A percentile compares a stretch with the other conserved stretches of the same genome.
Conservation (phyloP, 2,888 invertebrate genomes). For the Drosophila crucigera region DNA sequence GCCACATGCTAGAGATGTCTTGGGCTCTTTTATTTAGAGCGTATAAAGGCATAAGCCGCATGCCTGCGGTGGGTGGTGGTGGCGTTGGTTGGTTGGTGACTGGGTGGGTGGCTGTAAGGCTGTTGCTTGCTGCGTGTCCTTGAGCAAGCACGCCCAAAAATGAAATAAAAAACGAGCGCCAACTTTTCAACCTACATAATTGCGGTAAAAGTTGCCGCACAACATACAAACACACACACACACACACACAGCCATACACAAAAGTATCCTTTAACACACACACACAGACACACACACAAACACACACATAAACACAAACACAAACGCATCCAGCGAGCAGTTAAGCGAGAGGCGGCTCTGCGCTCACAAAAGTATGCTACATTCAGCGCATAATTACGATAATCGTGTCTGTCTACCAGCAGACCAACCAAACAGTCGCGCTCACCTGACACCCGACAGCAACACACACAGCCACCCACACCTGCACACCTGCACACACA, state of each 20-base stretch:
- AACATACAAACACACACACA: conserved; percentile 37
- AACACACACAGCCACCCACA: conserved; percentile 26
- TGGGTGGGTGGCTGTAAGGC: neutral
- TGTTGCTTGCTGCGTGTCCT: conserved; percentile 55
- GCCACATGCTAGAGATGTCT: conserved; percentile 64
- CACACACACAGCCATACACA: conserved; percentile 26
- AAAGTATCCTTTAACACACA: conserved; percentile 52
- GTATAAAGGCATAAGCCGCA: conserved; percentile 72
- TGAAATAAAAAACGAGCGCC: conserved; percentile 66
- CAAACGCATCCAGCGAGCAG: conserved; percentile 46
- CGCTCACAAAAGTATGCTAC: conserved; percentile 73
- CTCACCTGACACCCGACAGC: conserved; percentile 39
- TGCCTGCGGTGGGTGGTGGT: conserved; percentile 40
- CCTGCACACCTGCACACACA: neutral
- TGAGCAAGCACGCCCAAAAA: conserved; percentile 46
- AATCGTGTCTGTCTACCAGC: conserved; percentile 74
- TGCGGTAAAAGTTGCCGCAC: conserved; percentile 70
- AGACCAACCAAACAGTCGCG: conserved; percentile 45
- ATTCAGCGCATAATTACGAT: conserved; percentile 80
- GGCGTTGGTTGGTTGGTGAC: neutral
- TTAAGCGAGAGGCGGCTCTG: conserved; percentile 55
- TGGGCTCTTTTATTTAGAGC: conserved; percentile 59
- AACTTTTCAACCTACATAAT: conserved; percentile 79
- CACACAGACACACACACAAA: conserved; percentile 22
- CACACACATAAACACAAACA: conserved; percentile 4